Base-by-base conservation (phyloP, 2,113 vertebrate genomes). In the Lichenostomus cassidix region DNA sequence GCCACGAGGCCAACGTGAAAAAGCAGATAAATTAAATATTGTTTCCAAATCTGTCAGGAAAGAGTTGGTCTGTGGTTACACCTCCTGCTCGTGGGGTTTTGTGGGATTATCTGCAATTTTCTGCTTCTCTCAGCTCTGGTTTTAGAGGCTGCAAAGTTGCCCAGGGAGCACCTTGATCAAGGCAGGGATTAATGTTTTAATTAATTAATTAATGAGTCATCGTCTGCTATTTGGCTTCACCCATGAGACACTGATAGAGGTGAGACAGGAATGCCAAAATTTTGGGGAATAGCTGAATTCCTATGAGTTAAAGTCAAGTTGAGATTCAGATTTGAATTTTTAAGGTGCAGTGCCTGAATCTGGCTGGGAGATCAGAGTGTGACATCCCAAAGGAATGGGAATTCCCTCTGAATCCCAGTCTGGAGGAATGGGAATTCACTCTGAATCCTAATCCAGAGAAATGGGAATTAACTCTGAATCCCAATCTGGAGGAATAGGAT, bases 241-340 rank as follows among this genome's bases (percentile, higher is more conserved):
- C 16, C 2, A 0, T 3, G 21, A 15, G 11, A 27, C 4, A 8
- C 11, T 39, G n/a, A 12, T 5, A 7, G 8, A n/a, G 9, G 7
- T 29, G 71, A 25, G 21, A 16, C 2, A 52, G 20, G 25, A 64
- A 28, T 7, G 16, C 2, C 53, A 23, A 39, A 7, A 8, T 24
- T 49, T 15, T 9, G 39, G 27, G 39, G 15, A 31, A 39, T 23
- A 3, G 5, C 7, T 33, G 28, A 56, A 5, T 23, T 39, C 15
- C 5, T 15, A 5, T 1, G 44, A 25, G 5, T 29, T 35, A 8
- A 37, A 12, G 28, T 42, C 5, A 4, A 31, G 0, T 5, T 73
- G 25, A 42, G 33, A 25, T 69, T 46, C 44, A 46, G 44, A 20
- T 46, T 46, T 46, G 44, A 20, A 46, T 33, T 6, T 22, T 67